phyloP scores from a whole-genome alignment of 2,113 vertebrate genomes.

The Saiga tatarica region DNA sequence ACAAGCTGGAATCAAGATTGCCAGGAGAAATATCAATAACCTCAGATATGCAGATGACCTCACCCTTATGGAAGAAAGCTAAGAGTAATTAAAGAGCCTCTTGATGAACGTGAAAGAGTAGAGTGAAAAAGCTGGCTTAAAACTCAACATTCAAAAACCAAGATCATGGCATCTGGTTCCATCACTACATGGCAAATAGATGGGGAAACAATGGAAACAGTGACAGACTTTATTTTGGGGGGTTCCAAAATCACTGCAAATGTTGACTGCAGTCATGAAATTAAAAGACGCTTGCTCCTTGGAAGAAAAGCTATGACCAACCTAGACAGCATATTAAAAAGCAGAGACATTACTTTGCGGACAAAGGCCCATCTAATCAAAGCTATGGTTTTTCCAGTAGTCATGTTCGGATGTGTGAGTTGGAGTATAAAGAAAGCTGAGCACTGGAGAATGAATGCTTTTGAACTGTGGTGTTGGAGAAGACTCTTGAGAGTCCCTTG shows the following conservation, averaged over 20 bases:
- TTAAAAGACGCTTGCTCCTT: background rate
- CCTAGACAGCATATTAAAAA: background rate
- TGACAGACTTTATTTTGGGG: background rate
- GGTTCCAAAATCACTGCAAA: background rate
- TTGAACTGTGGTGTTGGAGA: background rate
- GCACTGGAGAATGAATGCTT: accelerated
- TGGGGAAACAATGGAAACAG: background rate
- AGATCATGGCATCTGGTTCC: background rate
- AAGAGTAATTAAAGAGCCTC: background rate
- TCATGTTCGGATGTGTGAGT: background rate
- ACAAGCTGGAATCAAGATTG: background rate
- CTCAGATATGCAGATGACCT: background rate
- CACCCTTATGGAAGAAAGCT: background rate
- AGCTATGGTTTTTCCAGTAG: background rate
- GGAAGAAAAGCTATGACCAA: background rate
- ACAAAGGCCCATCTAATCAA: background rate
- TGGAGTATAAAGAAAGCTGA: background rate
- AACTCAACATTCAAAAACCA: background rate
- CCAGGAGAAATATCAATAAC: background rate
- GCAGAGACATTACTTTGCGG: background rate
- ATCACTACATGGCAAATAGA: background rate
- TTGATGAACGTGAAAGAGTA: background rate
- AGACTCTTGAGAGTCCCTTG: background rate
- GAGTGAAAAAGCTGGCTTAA: background rate
- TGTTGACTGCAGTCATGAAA: background rate